Evolutionary conservation across 2,888 invertebrate genomes (phyloP), one percentile per base, ranked within the genome.

Genomic region (Camponotus fellah): DNA sequence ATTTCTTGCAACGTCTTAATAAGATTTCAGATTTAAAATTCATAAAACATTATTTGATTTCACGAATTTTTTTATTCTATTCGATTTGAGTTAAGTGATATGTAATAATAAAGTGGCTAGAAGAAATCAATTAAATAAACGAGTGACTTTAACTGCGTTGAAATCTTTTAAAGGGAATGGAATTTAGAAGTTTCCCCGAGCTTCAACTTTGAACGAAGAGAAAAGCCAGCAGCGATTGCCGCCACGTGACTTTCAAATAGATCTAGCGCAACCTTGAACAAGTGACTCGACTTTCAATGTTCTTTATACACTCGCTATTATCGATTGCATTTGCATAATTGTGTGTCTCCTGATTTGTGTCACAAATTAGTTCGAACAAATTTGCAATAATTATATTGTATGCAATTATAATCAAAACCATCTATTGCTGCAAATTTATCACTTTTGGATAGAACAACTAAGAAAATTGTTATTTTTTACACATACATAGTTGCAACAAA

Each of bases 161-260:
- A 37, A 53, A 34, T 79, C 17, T 69, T 12, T 69, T 10, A 12
- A 68, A 21, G 60, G 34, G 26, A 80, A 34, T 56, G 53, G 32
- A 66, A 79, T 58, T 60, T 79, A 34, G 43, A 69, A 58, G 60
- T 80, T 43, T n/a, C n/a, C 32, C 43, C 26, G 60, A 79, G 64
- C 46, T 21, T 46, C 21, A 10, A 43, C 32, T 65, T 46, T 3
- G 46, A 60, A 58, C 21, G 34, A 34, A 17, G 53, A 65, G 40
- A 62, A 32, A 58, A 58, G 43, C 40, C 37, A 37, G 69, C 84
- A 79, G 34, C 49, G 62, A 64, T 40, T 56, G 37, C 53, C 40
- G 64, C 83, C 91, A 86, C 89, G 89, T 87, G 90, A 86, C 84
- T 62, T 81, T n/a, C 69, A 62, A 71, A 62, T 79, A 80, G 75